Evolutionary conservation across 2,797 vertebrate species (phyloP).

Genomic region (Sphenodon punctatus): DNA sequence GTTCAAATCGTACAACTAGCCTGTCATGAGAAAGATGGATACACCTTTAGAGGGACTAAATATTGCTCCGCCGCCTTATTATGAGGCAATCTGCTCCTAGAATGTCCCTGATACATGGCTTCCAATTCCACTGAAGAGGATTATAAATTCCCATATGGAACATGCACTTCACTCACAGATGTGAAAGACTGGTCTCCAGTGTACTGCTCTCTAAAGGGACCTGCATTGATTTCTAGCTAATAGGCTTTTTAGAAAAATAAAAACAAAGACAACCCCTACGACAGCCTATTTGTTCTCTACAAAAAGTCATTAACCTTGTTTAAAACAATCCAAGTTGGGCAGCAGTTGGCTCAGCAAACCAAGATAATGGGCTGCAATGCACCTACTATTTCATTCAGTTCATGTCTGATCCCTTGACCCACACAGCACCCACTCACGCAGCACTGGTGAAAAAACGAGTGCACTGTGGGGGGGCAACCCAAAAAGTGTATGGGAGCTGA

Average conservation of each 20-base stretch:
- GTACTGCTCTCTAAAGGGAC: background rate
- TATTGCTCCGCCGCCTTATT: background rate
- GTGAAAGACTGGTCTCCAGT: background rate
- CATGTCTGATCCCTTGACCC: constrained; percentile 48
- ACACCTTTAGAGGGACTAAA: background rate
- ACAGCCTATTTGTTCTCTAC: constrained; percentile 9
- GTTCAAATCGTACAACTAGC: background rate
- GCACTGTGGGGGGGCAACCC: background rate
- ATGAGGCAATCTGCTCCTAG: background rate
- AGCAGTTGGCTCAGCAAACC: background rate
- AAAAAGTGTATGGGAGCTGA: constrained; percentile 14
- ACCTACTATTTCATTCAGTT: constrained; percentile 45
- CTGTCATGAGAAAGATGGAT: background rate
- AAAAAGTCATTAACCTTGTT: constrained; percentile 53
- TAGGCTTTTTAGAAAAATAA: background rate
- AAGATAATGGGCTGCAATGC: background rate
- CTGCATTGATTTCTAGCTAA: background rate
- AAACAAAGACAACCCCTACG: background rate
- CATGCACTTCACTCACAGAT: background rate
- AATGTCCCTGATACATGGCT: background rate
- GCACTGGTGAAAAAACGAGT: background rate
- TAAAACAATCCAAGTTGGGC: constrained; percentile 37
- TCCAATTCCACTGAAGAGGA: background rate
- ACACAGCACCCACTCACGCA: background rate
- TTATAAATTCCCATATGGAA: background rate